These are phyloP conservation scores for Prunella strophiata DNA, from an alignment of 2,797 vertebrate species.

Conservation along the genomic window DNA sequence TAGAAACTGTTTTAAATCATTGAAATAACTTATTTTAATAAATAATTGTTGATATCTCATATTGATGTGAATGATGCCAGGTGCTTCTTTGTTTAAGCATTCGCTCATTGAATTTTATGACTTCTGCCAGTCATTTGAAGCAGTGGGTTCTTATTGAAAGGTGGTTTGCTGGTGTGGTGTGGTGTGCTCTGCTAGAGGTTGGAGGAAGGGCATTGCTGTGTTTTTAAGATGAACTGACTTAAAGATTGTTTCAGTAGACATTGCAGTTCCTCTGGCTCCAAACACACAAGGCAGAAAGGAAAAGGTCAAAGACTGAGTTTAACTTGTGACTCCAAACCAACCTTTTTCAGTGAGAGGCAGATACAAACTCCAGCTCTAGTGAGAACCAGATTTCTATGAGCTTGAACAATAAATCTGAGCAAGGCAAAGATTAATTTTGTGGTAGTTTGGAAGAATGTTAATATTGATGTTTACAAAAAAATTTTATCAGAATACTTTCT, in stretches of 20 bases:
- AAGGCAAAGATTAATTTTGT: background rate
- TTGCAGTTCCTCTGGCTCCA: background rate
- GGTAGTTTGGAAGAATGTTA: background rate
- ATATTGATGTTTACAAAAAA: background rate
- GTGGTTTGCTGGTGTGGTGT: background rate
- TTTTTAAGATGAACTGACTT: slow-evolving; percentile 20
- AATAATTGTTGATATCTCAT: slow-evolving; percentile 39
- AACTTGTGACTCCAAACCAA: background rate
- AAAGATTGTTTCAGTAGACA: background rate
- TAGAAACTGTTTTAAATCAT: background rate
- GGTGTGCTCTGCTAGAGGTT: background rate
- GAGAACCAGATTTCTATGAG: background rate
- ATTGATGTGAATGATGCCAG: background rate
- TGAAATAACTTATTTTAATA: slow-evolving; percentile 68
- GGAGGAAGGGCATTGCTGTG: background rate
- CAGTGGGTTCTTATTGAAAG: background rate
- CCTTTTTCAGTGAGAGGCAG: background rate
- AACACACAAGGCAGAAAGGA: background rate
- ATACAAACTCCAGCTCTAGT: background rate
- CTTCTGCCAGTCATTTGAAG: background rate
- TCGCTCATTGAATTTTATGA: background rate
- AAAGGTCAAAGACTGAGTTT: background rate
- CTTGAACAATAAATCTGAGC: background rate
- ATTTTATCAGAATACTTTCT: background rate
- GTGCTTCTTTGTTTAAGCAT: background rate